These are phyloP conservation scores for Caenorhabditis brenneri DNA, from an alignment of 1,140 invertebrate species.

Conservation along the genomic window DNA sequence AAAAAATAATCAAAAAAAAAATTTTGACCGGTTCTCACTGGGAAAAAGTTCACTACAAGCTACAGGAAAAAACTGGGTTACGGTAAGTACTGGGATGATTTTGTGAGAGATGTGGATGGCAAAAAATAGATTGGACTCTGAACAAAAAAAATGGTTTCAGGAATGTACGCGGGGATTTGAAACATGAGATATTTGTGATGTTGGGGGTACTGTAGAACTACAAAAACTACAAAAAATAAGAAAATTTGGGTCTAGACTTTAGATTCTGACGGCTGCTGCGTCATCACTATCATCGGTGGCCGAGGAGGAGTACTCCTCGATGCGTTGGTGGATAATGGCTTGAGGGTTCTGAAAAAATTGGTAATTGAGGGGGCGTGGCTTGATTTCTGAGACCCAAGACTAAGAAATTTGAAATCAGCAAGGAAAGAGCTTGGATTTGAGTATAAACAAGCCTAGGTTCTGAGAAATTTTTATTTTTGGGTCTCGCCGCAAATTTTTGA, in stretches of 20 bases:
- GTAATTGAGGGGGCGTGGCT: too few species aligned
- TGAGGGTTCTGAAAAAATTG: constrained; percentile 36
- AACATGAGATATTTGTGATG: background rate
- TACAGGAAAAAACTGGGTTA: background rate
- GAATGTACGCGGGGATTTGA: background rate
- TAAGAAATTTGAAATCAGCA: too few species aligned
- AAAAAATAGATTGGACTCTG: background rate
- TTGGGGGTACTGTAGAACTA: background rate
- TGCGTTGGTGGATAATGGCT: background rate
- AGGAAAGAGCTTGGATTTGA: too few species aligned
- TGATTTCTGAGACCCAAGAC: too few species aligned
- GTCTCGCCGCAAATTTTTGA: background rate
- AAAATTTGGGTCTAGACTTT: background rate
- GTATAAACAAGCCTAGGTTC: background rate
- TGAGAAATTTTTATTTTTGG: background rate
- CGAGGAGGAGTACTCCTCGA: constrained; percentile 43
- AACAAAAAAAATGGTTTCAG: background rate
- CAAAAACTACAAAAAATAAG: background rate
- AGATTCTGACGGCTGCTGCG: constrained; percentile 28
- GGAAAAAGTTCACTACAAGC: background rate
- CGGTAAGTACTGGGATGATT: background rate
- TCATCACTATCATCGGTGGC: constrained; percentile 43
- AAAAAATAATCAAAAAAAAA: background rate
- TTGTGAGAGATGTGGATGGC: too few species aligned
- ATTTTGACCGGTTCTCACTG: background rate